These are phyloP conservation scores for Trematocara caparti DNA, from an alignment of 2,797 vertebrate genomes.

Conservation along the genomic window DNA sequence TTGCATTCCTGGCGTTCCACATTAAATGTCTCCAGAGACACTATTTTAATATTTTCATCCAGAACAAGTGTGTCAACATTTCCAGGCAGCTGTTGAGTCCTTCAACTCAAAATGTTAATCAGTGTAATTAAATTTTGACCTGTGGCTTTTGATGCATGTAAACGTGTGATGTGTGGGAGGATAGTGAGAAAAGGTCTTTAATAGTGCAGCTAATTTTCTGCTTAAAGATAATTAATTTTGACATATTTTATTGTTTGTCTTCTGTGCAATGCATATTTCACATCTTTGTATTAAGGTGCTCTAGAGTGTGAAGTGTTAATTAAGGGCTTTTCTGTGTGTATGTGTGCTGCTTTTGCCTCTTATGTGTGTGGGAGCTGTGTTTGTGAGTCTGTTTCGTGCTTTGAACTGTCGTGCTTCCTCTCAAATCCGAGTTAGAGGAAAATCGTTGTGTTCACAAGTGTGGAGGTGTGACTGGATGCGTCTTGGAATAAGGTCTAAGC, in stretches of 20 bases:
- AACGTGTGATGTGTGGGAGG: not conserved
- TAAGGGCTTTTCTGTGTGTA: not conserved
- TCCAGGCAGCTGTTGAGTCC: not conserved
- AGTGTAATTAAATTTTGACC: not conserved
- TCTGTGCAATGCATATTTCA: not conserved
- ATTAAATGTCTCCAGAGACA: not conserved
- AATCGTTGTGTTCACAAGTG: not conserved
- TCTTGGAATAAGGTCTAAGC: constrained; percentile 27
- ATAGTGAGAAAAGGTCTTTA: not conserved
- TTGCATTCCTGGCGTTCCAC: not conserved
- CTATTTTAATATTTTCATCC: not conserved
- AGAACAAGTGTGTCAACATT: not conserved
- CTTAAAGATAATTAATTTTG: not conserved
- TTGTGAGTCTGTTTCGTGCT: not conserved
- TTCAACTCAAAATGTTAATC: not conserved
- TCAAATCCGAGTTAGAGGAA: not conserved
- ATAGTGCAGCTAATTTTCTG: not conserved
- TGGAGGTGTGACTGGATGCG: constrained; percentile 1
- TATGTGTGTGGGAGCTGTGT: not conserved
- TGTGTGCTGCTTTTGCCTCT: not conserved
- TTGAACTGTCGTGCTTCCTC: constrained; percentile 1
- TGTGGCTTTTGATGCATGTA: not conserved
- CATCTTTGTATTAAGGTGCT: not conserved
- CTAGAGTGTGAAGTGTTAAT: not conserved
- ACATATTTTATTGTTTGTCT: not conserved